A percentile compares a stretch with the other conserved stretches of the same genome.
These are phyloP conservation scores for Leptestheria dahalacensis DNA, from an alignment of 1,140 invertebrate genomes.

Conservation along the genomic window DNA sequence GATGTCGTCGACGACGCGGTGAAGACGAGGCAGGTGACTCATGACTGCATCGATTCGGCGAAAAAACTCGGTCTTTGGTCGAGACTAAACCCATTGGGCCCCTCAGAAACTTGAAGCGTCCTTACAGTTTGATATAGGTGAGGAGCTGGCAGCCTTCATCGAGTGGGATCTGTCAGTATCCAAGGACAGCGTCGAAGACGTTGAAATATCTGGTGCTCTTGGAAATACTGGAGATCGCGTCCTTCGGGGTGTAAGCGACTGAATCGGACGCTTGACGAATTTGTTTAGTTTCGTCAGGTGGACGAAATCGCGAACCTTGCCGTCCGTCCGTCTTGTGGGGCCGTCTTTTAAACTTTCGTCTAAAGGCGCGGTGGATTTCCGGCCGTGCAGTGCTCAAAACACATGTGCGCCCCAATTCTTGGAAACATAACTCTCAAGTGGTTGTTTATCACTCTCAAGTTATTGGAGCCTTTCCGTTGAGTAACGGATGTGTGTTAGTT, in stretches of 20 bases:
- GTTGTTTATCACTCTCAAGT: too few species aligned
- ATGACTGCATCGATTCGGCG: conserved; percentile 18
- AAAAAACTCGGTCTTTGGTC: conserved; percentile 22
- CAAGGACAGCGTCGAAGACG: conserved; percentile 23
- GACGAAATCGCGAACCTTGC: conserved; percentile 26
- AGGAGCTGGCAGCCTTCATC: conserved; percentile 20
- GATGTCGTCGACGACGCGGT: conserved; percentile 26
- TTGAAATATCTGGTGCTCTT: conserved; percentile 10
- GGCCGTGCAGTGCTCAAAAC: too few species aligned
- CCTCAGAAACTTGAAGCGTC: conserved; percentile 21
- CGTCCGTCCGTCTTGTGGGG: conserved; percentile 33
- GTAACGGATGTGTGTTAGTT: too few species aligned
- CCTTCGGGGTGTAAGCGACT: conserved; percentile 23
- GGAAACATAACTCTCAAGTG: too few species aligned
- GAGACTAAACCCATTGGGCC: conserved; percentile 23
- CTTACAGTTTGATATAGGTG: conserved; percentile 25
- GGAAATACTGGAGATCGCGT: conserved; percentile 16
- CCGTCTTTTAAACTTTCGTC: too few species aligned
- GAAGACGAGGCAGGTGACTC: conserved; percentile 20
- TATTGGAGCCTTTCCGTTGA: too few species aligned
- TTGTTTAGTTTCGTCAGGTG: conserved; percentile 26
- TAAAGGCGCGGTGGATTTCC: conserved; percentile 22
- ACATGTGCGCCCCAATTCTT: too few species aligned
- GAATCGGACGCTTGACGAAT: conserved; percentile 20
- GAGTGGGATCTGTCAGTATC: conserved; percentile 25